Base-by-base conservation (phyloP, 23 tunicate genomes). In the Ascidia mentula region DNA sequence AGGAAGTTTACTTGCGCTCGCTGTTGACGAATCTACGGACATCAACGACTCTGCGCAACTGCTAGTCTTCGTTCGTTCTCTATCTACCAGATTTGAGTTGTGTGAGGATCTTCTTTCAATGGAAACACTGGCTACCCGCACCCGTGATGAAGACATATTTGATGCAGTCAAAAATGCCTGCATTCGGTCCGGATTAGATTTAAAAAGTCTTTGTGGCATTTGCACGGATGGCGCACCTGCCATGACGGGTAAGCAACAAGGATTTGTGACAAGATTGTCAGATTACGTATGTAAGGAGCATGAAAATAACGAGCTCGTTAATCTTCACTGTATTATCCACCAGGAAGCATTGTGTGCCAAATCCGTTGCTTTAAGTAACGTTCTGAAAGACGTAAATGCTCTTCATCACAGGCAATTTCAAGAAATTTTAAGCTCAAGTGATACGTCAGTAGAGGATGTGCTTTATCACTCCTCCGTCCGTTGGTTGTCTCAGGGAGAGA, bases 271-370 rank as follows among this genome's bases (percentile, higher is more conserved):
- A 82, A 82, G 86, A 74, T 82, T 82, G 73, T 72, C 86, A 38
- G 86, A 82, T 28, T 82, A 26, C 37, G 15, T 82, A 73, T 82
- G 78, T 20, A 82, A 82, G 32, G 86, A 82, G 42, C 53, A 73
- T 46, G 73, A 35, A 1, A 82, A 82, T 31, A 82, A 74, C 18
- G 33, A 73, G 45, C 86, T 82, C 72, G 46, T 46, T 61, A 74
- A 82, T 65, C 79, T 82, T 74, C 86, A 74, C 72, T 46, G 86
- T 38, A 82, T 82, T 7, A 81, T 70, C 75, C 85, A 81, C 85
- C 85, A 81, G 77, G 85, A 81, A 81, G 85, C 77, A 17, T 78
- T 82, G 32, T 73, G 86, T 82, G 79, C 72, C 86, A 82, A 74
- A 45, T 82, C 86, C 53, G 86, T 82, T 46, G 45, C 79, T 40